Evolutionary conservation across 2,113 vertebrate species (phyloP).

Genomic region (Struthio camelus): DNA sequence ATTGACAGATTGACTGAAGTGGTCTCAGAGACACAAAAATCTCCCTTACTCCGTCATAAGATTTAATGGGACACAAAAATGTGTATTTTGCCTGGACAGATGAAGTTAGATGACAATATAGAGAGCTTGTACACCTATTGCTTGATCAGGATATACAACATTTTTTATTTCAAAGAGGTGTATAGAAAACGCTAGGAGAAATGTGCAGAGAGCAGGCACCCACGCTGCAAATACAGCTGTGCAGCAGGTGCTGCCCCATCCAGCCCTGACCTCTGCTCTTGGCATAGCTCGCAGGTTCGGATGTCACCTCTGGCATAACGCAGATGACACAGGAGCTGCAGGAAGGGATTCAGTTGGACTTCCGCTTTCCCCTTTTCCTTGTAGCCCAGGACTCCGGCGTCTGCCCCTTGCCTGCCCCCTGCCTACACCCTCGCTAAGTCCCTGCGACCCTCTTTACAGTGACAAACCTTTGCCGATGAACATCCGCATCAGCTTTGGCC

Average conservation of each 20-base stretch:
- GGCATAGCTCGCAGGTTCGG: not conserved
- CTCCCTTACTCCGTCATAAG: not conserved
- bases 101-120: not conserved
- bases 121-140: not conserved
- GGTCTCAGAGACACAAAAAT: not conserved
- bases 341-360: not conserved
- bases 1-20: not conserved
- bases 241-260: not conserved
- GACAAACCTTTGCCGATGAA: not conserved
- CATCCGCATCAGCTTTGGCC: not conserved
- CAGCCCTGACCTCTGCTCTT: not conserved
- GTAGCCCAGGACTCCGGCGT: rapidly evolving
- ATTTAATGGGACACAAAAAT: not conserved
- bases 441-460: not conserved
- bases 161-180: not conserved
- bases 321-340: not conserved
- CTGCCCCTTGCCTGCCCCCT: rapidly evolving
- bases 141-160: not conserved
- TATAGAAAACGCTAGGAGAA: not conserved
- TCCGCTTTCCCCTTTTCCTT: not conserved
- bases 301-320: not conserved
- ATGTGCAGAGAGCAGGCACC: not conserved
- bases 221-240: rapidly evolving
- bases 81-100: not conserved
- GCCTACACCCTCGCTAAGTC: not conserved